Percentiles rank a stretch among this genome's conserved stretches.
Evolutionary conservation across 2,113 vertebrate species (phyloP).

Genomic region (Callipepla squamata): DNA sequence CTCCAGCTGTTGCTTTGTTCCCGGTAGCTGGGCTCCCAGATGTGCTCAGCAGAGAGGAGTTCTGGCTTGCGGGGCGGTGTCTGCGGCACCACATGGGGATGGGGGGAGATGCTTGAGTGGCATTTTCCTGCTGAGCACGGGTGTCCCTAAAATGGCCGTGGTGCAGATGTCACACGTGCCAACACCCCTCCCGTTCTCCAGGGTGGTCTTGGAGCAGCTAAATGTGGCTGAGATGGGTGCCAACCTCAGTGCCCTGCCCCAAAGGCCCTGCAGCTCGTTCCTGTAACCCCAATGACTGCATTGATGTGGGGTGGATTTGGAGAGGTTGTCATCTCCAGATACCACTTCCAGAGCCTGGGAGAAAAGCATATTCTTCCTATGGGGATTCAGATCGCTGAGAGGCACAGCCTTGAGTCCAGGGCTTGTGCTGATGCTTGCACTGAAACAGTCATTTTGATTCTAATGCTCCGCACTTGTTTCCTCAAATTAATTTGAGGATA

Average conservation of each 20-base stretch:
- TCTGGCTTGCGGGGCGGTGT: accelerated
- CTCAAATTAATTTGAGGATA: background rate
- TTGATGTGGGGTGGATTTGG: slow-evolving; percentile 9
- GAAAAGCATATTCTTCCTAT: background rate
- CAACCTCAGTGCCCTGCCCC: background rate
- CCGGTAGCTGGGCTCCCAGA: slow-evolving; percentile 16
- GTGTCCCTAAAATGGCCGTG: accelerated
- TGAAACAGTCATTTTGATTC: background rate
- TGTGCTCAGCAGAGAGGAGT: background rate
- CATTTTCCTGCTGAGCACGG: background rate
- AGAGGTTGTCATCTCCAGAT: accelerated
- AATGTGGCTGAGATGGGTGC: background rate
- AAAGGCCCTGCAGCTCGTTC: background rate
- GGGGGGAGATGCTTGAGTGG: background rate
- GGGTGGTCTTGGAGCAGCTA: background rate
- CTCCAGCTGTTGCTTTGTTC: slow-evolving; percentile 6
- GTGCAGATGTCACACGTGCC: accelerated
- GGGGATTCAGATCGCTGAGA: background rate
- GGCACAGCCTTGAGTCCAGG: background rate
- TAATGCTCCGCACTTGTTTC: background rate
- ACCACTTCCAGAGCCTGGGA: background rate
- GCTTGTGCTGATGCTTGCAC: background rate
- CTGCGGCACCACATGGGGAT: background rate
- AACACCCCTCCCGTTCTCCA: accelerated
- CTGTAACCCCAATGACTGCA: background rate